Percentiles rank a stretch among this genome's conserved stretches.
These are phyloP conservation scores for Chlorospingus semifuscus DNA, from an alignment of 2,797 vertebrate species.

Conservation along the genomic window DNA sequence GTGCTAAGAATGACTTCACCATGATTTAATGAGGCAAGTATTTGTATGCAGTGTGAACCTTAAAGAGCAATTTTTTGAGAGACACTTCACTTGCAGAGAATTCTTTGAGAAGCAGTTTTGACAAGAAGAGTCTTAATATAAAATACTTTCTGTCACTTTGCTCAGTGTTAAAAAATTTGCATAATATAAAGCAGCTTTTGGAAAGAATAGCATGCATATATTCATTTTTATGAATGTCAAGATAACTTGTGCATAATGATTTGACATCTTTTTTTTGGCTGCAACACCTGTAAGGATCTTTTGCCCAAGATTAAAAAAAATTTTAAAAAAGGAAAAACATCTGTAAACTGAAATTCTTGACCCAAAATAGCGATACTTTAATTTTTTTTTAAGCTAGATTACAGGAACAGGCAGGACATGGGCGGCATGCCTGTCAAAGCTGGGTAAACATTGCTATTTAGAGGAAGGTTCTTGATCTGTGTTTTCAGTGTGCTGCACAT, in stretches of 20 bases:
- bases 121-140: conserved; percentile 61
- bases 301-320: background rate
- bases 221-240: conserved; percentile 50
- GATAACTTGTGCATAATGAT: conserved; percentile 38
- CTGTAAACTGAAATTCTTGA: background rate
- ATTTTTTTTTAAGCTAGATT: background rate
- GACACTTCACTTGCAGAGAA: conserved; percentile 25
- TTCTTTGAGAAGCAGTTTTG: conserved; percentile 55
- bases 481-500: background rate
- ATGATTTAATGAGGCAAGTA: conserved; percentile 10
- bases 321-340: background rate
- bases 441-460: background rate
- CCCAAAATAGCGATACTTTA: background rate
- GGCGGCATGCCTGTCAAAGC: background rate
- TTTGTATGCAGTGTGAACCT: conserved; percentile 49
- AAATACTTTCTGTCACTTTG: conserved; percentile 62
- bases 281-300: background rate
- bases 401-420: background rate
- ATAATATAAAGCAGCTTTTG: conserved; percentile 55
- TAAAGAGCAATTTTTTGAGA: conserved; percentile 23
- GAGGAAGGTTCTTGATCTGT: background rate
- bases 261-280: conserved; percentile 1
- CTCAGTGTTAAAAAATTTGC: conserved; percentile 54
- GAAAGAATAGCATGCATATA: conserved; percentile 58
- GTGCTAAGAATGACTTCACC: background rate